Evolutionary conservation across 64 coral and sea anemone species (phyloP), one percentile per base, ranked within the genome.

Genomic region (Montipora foliosa): DNA sequence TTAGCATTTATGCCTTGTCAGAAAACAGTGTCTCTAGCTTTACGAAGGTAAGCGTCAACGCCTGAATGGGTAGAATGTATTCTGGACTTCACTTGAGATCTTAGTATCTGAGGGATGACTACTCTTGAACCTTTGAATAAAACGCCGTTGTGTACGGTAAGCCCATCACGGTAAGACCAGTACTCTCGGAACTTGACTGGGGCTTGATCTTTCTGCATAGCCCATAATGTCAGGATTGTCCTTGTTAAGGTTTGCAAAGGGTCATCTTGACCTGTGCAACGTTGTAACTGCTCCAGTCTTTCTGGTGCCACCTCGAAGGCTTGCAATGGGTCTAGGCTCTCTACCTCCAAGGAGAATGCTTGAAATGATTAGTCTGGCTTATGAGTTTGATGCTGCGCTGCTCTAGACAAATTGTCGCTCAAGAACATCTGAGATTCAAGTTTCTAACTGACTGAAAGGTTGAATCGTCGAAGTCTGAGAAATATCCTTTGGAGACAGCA

Each of bases 11-110:
- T 91, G 15, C 50, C 24, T 9, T 47, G 58, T 78, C 62, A 91
- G 29, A 70, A 82, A 3, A 91, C 37, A 3, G 50, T 20, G 11
- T 91, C 89, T 80, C 67, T 5, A 6, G 89, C 79, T 91, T 79
- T 80, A 2, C 62, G 21, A 19, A 53, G 55, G 15, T 78, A 82
- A 16, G n/a, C n/a, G n/a, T n/a, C n/a, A n/a, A 91, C 47, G 4
- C 89, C 89, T 19, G 1, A 37, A 37, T 37, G 29, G 29, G 29
- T 37, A 37, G 29, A 37, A 37, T 37, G 29, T 37, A 37, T 37
- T 37, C 29, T 37, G 29, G 29, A 37, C 29, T 37, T 37, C 29
- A 37, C 29, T 37, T 37, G 1, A 37, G 29, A 37, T 37, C 29
- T 37, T 69, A 69, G 67, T 69, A 69, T 15, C 67, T 69, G 67